These are phyloP conservation scores for Brachirus orientalis DNA, from an alignment of 2,113 vertebrate genomes.

Conservation along the genomic window DNA sequence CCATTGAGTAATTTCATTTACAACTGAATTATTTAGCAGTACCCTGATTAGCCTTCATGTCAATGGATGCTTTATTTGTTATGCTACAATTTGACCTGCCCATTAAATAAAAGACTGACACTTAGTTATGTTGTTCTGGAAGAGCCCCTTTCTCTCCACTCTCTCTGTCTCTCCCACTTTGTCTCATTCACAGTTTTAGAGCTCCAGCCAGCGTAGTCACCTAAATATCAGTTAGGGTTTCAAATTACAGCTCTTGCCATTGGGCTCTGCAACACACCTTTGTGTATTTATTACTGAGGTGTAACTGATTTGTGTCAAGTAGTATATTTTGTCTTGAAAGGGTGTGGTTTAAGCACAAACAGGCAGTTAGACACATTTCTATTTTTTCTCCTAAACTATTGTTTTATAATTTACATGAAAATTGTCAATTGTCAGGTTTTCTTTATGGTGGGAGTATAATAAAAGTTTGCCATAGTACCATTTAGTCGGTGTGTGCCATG, in stretches of 20 bases:
- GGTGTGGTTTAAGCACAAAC: constrained; percentile 58
- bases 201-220: constrained; percentile 57
- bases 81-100: constrained; percentile 42
- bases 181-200: constrained; percentile 68
- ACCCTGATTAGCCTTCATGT: constrained; percentile 20
- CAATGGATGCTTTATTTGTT: constrained; percentile 41
- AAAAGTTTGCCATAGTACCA: constrained; percentile 28
- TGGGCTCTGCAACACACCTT: constrained; percentile 74
- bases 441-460: background rate
- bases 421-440: background rate
- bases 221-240: constrained; percentile 78
- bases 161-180: constrained; percentile 29
- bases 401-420: background rate
- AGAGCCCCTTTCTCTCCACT: constrained; percentile 35
- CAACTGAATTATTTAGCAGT: constrained; percentile 25
- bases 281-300: constrained; percentile 73
- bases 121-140: constrained; percentile 32
- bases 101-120: constrained; percentile 41
- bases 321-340: constrained; percentile 51
- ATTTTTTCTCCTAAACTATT: background rate
- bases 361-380: background rate
- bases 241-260: constrained; percentile 70
- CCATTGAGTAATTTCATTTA: constrained; percentile 33
- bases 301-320: constrained; percentile 74
- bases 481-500: constrained; percentile 30